A percentile compares a stretch with the other conserved stretches of the same genome.
Conservation (phyloP, 92 coral and sea anemone genomes). For the Plumapathes pennacea region DNA sequence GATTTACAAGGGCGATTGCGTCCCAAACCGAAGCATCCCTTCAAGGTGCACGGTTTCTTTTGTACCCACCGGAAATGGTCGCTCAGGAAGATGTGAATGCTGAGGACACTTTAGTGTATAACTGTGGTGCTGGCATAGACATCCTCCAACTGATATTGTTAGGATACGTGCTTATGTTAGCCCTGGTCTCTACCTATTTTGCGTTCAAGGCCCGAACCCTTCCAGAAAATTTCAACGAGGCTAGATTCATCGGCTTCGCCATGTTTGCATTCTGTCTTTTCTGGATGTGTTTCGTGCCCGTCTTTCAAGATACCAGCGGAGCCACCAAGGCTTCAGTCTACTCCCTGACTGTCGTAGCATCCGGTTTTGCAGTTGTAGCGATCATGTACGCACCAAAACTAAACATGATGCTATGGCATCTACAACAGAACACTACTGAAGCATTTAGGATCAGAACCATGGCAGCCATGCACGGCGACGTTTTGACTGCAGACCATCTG, state of each 20-base stretch:
- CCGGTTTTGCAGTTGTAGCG: constrained; percentile 63
- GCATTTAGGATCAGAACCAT: constrained; percentile 67
- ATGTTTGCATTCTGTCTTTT: constrained; percentile 93
- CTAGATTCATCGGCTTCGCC: constrained; percentile 91
- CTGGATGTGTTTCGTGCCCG: constrained; percentile 80
- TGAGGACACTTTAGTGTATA: constrained; percentile 38
- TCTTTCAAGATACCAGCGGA: constrained; percentile 70
- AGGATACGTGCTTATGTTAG: constrained; percentile 63
- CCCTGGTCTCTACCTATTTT: constrained; percentile 85
- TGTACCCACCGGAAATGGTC: constrained; percentile 52
- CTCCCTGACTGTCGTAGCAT: constrained; percentile 57
- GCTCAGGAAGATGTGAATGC: constrained; percentile 15
- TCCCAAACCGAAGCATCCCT: too few species aligned
- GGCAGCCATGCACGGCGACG: constrained; percentile 49
- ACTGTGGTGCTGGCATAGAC: constrained; percentile 53
- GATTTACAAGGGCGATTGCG: too few species aligned
- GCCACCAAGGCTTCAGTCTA: constrained; percentile 67
- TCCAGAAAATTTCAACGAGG: constrained; percentile 98
- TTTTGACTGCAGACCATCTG: too few species aligned
- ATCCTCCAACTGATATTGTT: constrained; percentile 55
- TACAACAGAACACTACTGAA: constrained; percentile 75
- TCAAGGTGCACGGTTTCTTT: constrained; percentile 79
- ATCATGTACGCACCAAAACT: constrained; percentile 88
- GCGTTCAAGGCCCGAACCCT: constrained; percentile 90
- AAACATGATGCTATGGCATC: constrained; percentile 69